Evolutionary conservation across 23 tunicate species (phyloP), one percentile per base, ranked within the genome.

Genomic region (Botrylloides violaceus): DNA sequence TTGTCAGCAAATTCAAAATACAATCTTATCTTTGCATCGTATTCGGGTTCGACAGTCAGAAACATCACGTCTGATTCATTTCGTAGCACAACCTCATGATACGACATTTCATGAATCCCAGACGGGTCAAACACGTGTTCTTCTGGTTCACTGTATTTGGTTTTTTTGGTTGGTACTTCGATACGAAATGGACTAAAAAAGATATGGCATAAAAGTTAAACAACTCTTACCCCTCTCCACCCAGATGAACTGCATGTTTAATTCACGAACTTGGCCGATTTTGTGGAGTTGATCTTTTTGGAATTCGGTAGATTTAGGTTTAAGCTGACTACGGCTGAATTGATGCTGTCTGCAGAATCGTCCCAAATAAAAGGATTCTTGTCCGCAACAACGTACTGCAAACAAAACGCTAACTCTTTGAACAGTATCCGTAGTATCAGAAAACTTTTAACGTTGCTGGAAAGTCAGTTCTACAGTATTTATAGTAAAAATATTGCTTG

Each of bases 301-400:
- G 72, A 78, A 32, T 85, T 79, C 28, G 66, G 58, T 39, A 68
- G 83, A 30, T 74, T 79, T 22, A 85, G 68, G 33, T 81, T 58
- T 57, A 85, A 72, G 73, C 94, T 85, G 43, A 85, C 84, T 6
- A 85, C 84, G 18, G 80, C 84, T 9, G 94, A 85, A 18, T 73
- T 61, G 5, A 85, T 71, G 32, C n/a, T 60, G 58, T 85, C 94
- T 26, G 94, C 94, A 49, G 80, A 78, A 29, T 49, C 94, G 49
- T 85, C 94, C 94, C 94, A 85, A 22, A 85, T 75, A 39, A 58
- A 85, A 5, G 94, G 94, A 68, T 85, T 85, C 29, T 85, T 65
- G 2, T 65, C 53, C 12, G 29, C 37, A 9, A 68, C 56, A 25
- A 68, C 74, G 0, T 35, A 23, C 74, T 68, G 74, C 25, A 60